Evolutionary conservation across 2,797 vertebrate species (phyloP).

Genomic region (Pantherophis alleghaniensis): DNA sequence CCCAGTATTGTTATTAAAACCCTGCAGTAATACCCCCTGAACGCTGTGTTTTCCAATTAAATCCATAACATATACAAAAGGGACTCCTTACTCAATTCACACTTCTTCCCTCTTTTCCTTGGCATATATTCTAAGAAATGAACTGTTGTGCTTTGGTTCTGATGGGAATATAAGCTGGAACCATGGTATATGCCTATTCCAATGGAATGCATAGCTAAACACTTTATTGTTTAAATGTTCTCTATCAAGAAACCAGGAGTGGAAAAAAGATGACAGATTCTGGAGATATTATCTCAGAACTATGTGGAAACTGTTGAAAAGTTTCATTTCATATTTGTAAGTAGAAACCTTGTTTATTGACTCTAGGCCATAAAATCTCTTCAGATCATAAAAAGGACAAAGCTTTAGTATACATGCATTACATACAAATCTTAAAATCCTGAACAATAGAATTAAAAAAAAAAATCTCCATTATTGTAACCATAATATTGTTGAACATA

Average conservation of each 20-base stretch:
- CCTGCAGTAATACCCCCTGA: background rate
- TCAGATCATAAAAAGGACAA: background rate
- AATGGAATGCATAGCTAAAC: slow-evolving; percentile 18
- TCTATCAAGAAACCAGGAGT: background rate
- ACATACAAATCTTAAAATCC: background rate
- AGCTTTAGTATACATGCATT: background rate
- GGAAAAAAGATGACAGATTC: slow-evolving; percentile 21
- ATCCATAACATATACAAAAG: background rate
- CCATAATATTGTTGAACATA: background rate
- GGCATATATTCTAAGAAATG: slow-evolving; percentile 16
- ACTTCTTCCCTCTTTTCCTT: background rate
- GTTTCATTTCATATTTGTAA: slow-evolving; percentile 12
- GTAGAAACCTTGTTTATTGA: background rate
- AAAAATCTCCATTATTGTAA: background rate
- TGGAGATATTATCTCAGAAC: background rate
- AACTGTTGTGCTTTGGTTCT: background rate
- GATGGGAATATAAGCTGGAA: slow-evolving; percentile 15
- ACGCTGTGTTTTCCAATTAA: background rate
- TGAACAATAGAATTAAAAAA: background rate
- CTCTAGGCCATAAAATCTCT: background rate
- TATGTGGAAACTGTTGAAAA: slow-evolving; percentile 6
- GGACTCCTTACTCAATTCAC: background rate
- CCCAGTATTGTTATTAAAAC: background rate
- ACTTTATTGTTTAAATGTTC: slow-evolving; percentile 3
- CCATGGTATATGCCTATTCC: slow-evolving; percentile 3